Evolutionary conservation across 2,888 invertebrate species (phyloP).

Genomic region (Metalampra italica): DNA sequence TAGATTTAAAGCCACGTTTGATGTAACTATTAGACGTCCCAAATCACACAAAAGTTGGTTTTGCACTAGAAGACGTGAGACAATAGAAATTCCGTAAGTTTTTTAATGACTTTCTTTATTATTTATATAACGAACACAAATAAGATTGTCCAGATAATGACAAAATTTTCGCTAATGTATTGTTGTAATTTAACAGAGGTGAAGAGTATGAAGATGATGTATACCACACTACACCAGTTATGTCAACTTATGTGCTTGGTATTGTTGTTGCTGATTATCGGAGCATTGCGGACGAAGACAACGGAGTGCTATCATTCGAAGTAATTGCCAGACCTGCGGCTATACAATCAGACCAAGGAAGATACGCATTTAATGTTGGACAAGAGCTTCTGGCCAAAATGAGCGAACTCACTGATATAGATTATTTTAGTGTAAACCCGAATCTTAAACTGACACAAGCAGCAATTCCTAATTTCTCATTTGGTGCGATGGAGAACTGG

Average conservation of each 20-base stretch:
- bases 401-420: conserved; percentile 76
- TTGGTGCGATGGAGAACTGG: conserved; percentile 93
- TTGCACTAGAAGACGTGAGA: conserved; percentile 76
- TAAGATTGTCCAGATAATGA: no score
- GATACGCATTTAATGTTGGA: conserved; percentile 65
- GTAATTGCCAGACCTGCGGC: conserved; percentile 69
- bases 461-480: conserved; percentile 87
- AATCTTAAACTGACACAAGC: conserved; percentile 81
- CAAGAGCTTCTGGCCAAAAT: conserved; percentile 66
- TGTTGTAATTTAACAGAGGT: conserved; percentile 23
- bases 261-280: conserved; percentile 89
- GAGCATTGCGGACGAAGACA: conserved; percentile 12
- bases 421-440: conserved; percentile 72
- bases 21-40: conserved; percentile 81
- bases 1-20: conserved; percentile 86
- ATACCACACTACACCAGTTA: conserved; percentile 79
- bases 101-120: no score
- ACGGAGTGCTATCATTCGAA: conserved; percentile 39
- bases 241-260: conserved; percentile 91
- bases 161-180: no score
- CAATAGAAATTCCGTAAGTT: conserved; percentile 32
- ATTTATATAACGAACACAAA: no score
- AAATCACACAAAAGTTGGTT: conserved; percentile 56
- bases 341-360: conserved; percentile 47
- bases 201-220: conserved; percentile 39